These are phyloP conservation scores for Actinemys pallida DNA, from an alignment of 2,113 vertebrate genomes.

Conservation along the genomic window DNA sequence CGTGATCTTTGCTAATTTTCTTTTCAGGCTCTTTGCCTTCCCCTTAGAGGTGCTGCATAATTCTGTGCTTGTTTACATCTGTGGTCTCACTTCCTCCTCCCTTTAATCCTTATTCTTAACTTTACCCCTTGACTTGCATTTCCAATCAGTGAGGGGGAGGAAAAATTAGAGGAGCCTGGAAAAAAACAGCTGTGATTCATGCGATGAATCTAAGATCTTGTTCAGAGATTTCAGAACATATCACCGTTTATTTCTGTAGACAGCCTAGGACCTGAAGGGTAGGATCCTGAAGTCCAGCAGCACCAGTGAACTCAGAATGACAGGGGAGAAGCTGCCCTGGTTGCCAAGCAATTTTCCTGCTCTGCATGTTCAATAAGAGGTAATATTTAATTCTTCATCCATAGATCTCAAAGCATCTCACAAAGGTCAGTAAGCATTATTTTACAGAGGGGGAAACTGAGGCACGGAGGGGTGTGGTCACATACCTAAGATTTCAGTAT, in stretches of 20 bases:
- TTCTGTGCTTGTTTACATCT: not conserved
- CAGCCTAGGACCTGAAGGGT: not conserved
- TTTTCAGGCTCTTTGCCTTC: not conserved
- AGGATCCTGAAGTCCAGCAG: not conserved
- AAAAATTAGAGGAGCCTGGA: not conserved
- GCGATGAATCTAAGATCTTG: not conserved
- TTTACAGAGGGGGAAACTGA: not conserved
- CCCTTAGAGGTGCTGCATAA: rapidly evolving
- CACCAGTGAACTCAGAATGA: not conserved
- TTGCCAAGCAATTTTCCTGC: not conserved
- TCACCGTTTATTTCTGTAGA: not conserved
- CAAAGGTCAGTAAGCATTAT: not conserved
- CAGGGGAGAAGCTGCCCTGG: not conserved
- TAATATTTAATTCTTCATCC: not conserved
- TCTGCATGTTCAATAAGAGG: not conserved
- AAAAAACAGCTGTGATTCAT: rapidly evolving
- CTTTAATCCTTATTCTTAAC: not conserved
- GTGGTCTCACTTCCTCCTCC: not conserved
- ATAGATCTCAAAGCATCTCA: not conserved
- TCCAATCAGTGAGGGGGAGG: not conserved
- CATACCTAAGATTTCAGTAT: not conserved
- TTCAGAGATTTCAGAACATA: not conserved
- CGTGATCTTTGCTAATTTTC: not conserved
- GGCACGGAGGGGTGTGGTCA: rapidly evolving
- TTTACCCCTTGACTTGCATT: not conserved